Base-by-base conservation (phyloP, 2,113 vertebrate genomes). In the Symphodus melops region DNA sequence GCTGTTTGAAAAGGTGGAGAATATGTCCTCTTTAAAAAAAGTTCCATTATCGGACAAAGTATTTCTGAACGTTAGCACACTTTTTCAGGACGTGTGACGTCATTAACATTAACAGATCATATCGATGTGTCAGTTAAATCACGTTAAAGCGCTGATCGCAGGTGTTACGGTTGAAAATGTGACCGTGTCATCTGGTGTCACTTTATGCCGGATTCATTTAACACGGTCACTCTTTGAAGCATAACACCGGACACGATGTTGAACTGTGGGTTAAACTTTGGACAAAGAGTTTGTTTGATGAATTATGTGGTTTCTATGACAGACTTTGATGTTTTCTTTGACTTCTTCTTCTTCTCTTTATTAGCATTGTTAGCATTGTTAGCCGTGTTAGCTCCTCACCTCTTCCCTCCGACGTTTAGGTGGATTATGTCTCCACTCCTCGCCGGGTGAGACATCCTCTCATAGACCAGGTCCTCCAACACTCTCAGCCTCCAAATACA, bases 331-430 rank as follows among this genome's bases (percentile, higher is more conserved):
- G 7, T 8, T 20, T 39, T 9, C 5, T 7, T 16, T 53, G 1
- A 23, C 51, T 53, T 23, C 20, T 44, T 44, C 1, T 14, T 44
- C 14, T 1, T 11, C 1, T 3, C 1, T 1, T 0, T 0, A 0
- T 37, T 60, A 67, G 71, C 78, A 12, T 8, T 1, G 33, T 17
- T 55, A 56, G 54, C 55, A n/a, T 10, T n/a, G 23, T 21, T 13
- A 46, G 60, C 28, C 6, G 6, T 33, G 28, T 33, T 4, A 4
- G 25, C 25, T 25, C 25, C 76, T 88, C 88, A 93, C 95, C 94
- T 90, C 72, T 94, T 95, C 23, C 95, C 95, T 5, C 95, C 95
- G 20, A 95, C 95, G n/a, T 95, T 95, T 46, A 95, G 85, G 82
- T 95, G 94, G 77, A 95, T 94, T 53, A 95, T 94, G 48, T 95